Conservation (phyloP, 2,113 vertebrate genomes). For the Mustelus asterias region DNA sequence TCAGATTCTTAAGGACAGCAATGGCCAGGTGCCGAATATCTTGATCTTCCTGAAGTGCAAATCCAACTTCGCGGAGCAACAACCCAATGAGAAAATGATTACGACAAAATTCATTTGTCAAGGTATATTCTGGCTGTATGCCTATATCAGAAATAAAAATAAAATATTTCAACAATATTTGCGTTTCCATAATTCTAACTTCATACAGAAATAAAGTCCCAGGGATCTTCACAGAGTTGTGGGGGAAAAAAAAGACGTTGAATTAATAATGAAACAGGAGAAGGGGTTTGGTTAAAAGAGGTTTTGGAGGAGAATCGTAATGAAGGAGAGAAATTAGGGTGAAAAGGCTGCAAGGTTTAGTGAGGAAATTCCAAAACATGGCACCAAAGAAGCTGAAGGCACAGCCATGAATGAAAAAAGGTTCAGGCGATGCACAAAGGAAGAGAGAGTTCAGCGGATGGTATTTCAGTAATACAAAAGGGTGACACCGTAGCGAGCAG, state of each 20-base stretch:
- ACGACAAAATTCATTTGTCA: constrained; percentile 94
- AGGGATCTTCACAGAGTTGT: neutral
- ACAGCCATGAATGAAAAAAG: too few species aligned
- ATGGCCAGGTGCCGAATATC: constrained; percentile 87
- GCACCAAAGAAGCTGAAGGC: too few species aligned
- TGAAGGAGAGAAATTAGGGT: too few species aligned
- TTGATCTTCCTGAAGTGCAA: constrained; percentile 93
- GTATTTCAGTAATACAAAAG: neutral
- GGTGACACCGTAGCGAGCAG: neutral
- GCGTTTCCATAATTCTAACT: neutral
- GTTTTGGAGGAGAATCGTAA: neutral
- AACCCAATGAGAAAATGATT: constrained; percentile 93
- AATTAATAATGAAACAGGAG: neutral
- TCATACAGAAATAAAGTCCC: neutral
- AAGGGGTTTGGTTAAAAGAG: neutral
- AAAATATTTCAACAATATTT: neutral
- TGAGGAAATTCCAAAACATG: too few species aligned
- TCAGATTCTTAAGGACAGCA: constrained; percentile 85
- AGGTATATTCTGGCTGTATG: constrained; percentile 81
- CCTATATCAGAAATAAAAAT: constrained; percentile 50
- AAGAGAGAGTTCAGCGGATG: too few species aligned
- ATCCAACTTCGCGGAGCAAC: constrained; percentile 84
- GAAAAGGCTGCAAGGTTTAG: too few species aligned
- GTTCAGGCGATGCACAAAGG: too few species aligned
- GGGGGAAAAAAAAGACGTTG: neutral